Base-by-base conservation (phyloP, 2,888 invertebrate genomes). In the Muscina levida region DNA sequence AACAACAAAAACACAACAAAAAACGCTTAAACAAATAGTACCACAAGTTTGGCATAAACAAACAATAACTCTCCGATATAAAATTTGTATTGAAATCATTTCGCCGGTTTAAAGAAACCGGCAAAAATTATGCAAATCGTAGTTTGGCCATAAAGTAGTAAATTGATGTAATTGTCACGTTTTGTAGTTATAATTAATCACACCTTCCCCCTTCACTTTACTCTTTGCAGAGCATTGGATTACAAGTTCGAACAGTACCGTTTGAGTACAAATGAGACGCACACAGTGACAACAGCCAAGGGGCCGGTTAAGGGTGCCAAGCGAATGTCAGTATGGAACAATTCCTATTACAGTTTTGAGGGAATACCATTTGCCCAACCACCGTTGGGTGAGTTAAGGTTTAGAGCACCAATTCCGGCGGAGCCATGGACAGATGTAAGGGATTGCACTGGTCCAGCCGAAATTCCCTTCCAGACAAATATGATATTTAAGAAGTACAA, bases 401-500 rank as follows among this genome's bases (percentile, higher is more conserved):
- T 89, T 68, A 86, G 89, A 87, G 91, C 92, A 5, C 92, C 92
- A 0, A 85, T 86, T 56, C 88, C 91, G 1, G 87, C 87, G 0
- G 85, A 87, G 26, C 84, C 90, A 26, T 92, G 92, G 92, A 83
- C 83, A 0, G 88, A 86, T 0, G 84, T 91, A 0, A 83, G 89
- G 74, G 91, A 92, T 82, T 91, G 91, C 44, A 89, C 90, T 0
- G 83, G 86, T 4, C 86, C 89, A 48, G 88, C 88, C 0, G 86
- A 88, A 15, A 84, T 87, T 66, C 89, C 89, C 13, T 82, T 90
- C 72, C 91, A 91, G 79, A 84, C 85, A 1, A 87, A 90, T 83
- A 82, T 86, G 44, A 83, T 90, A 17, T 86, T 87, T 44, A 83
- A 88, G 11, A 88, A 90, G 79, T 86, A 87, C 62, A 87, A 91